Percentiles rank a stretch among this genome's conserved stretches.
Evolutionary conservation across 2,113 vertebrate species (phyloP).

Genomic region (Phalacrocorax carbo): DNA sequence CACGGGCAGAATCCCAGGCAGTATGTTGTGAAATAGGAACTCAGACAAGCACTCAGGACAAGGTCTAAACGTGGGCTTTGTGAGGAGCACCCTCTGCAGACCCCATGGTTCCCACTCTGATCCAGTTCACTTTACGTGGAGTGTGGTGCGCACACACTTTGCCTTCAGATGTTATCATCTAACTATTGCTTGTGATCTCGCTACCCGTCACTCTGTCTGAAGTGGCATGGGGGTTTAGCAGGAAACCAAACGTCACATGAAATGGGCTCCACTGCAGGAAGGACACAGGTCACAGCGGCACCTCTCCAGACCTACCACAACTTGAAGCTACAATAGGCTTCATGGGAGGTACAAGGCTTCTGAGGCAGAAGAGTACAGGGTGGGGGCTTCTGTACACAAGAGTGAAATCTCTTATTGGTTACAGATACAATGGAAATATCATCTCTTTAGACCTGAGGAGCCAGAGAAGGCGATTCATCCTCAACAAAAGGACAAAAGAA

Average conservation of each 20-base stretch:
- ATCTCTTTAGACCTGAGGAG: not conserved
- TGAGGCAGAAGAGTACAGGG: not conserved
- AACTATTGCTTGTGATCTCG: not conserved
- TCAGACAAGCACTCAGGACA: not conserved
- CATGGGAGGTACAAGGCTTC: not conserved
- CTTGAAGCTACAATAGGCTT: not conserved
- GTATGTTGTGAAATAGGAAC: not conserved
- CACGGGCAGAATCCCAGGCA: not conserved
- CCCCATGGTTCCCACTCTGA: not conserved
- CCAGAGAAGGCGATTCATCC: not conserved
- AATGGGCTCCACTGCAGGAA: not conserved
- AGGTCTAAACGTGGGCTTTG: not conserved
- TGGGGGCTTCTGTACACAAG: accelerated
- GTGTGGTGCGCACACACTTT: not conserved
- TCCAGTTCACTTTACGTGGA: accelerated
- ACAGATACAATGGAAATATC: not conserved
- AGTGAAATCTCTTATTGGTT: not conserved
- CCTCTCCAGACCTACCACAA: not conserved
- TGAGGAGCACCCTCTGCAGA: not conserved
- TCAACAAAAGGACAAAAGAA: not conserved
- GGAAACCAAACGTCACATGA: not conserved
- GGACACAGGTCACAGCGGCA: accelerated
- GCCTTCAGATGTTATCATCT: not conserved
- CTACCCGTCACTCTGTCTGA: not conserved
- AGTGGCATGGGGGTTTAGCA: not conserved